phyloP scores from a whole-genome alignment of 2,113 vertebrate species.

The Lutjanus erythropterus region DNA sequence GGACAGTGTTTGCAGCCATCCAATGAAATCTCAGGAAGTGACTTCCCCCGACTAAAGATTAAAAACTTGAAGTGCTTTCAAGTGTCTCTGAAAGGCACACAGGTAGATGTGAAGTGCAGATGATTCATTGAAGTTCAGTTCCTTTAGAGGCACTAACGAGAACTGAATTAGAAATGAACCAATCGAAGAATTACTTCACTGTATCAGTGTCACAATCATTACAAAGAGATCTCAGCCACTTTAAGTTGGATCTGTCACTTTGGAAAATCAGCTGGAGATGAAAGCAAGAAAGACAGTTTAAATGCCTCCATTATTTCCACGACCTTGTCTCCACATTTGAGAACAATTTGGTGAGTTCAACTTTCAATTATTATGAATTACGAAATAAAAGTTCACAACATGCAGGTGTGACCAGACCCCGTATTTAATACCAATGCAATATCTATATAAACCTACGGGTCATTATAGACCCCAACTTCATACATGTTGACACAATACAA shows the following conservation, averaged over 20 bases:
- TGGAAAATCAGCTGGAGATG: background rate
- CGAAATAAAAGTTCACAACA: too few relatives aligned
- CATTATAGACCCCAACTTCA: too few relatives aligned
- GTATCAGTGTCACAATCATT: background rate
- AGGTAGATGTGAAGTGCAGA: conserved; percentile 1
- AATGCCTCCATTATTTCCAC: too few relatives aligned
- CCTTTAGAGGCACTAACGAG: background rate
- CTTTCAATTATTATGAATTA: too few relatives aligned
- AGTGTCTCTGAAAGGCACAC: background rate
- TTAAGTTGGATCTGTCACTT: background rate
- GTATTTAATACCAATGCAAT: too few relatives aligned
- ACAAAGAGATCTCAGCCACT: background rate
- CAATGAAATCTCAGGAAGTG: conserved; percentile 1
- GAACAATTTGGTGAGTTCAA: too few relatives aligned
- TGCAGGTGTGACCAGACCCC: too few relatives aligned
- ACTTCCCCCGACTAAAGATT: background rate
- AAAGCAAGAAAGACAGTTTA: too few relatives aligned
- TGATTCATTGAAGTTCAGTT: background rate
- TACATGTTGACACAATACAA: too few relatives aligned
- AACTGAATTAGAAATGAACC: background rate
- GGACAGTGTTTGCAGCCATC: background rate
- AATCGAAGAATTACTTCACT: background rate
- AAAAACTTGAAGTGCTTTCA: background rate
- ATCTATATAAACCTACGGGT: too few relatives aligned
- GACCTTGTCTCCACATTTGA: too few relatives aligned